phyloP scores from a whole-genome alignment of 2,888 invertebrate species.

The Leptinotarsa juncta region DNA sequence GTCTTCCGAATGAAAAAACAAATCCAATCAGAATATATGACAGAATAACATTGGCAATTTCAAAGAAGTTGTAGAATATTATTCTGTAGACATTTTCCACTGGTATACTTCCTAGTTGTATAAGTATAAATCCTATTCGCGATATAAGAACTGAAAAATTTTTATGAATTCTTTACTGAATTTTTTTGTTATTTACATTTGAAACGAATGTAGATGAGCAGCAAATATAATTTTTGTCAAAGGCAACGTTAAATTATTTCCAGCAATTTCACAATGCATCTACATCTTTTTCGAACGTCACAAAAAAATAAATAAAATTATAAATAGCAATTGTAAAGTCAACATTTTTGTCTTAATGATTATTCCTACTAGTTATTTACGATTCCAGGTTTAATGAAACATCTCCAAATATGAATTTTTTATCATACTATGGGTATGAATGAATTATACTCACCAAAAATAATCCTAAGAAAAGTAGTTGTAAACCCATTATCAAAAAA shows the following conservation, averaged over 20 bases:
- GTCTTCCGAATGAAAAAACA: slow-evolving; percentile 58
- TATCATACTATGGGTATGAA: background rate
- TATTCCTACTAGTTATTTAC: too few relatives aligned
- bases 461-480: slow-evolving; percentile 31
- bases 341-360: too few relatives aligned
- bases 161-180: too few relatives aligned
- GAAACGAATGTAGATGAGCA: too few relatives aligned
- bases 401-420: too few relatives aligned
- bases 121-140: slow-evolving; percentile 52
- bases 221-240: background rate
- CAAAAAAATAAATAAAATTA: background rate
- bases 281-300: background rate
- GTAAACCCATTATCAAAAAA: slow-evolving; percentile 24
- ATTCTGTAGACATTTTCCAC: slow-evolving; percentile 61
- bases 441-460: slow-evolving; percentile 27
- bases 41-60: slow-evolving; percentile 57
- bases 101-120: slow-evolving; percentile 62
- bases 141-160: slow-evolving; percentile 47
- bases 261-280: too few relatives aligned
- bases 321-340: too few relatives aligned
- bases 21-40: slow-evolving; percentile 57
- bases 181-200: too few relatives aligned
- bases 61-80: slow-evolving; percentile 61
- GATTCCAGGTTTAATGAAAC: too few relatives aligned
- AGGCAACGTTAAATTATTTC: too few relatives aligned